Evolutionary conservation across 2,888 invertebrate genomes (phyloP).

Genomic region (Amaurobius ferox): DNA sequence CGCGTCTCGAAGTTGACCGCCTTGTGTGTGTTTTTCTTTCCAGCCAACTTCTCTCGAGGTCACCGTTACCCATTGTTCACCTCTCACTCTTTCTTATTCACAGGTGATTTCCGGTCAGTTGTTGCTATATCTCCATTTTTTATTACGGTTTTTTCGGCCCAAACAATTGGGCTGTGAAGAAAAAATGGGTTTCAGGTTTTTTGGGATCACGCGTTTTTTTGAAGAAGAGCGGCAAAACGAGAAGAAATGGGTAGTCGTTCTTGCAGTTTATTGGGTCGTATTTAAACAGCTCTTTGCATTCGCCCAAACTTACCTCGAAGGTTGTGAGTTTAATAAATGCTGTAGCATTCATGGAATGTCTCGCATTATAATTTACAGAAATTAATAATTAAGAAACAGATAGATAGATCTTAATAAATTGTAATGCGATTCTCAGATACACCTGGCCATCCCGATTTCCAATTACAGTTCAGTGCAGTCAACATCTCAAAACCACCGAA

Average conservation of each 20-base stretch:
- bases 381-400: no score
- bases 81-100: neutral
- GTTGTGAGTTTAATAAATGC: no score
- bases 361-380: no score
- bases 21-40: neutral
- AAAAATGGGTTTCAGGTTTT: slow-evolving; percentile 6
- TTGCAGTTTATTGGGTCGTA: no score
- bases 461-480: no score
- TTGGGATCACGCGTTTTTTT: neutral
- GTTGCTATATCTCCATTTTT: neutral
- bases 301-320: no score
- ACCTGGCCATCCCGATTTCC: no score
- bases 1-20: slow-evolving; percentile 16
- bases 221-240: neutral
- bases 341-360: no score
- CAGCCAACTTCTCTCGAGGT: slow-evolving; percentile 12
- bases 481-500: no score
- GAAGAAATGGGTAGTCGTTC: neutral
- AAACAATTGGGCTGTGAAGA: neutral
- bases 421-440: no score
- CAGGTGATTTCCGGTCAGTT: slow-evolving; percentile 8
- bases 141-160: slow-evolving; percentile 3
- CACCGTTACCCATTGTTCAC: slow-evolving; percentile 37
- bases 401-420: no score
- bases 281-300: no score